Base-by-base conservation (phyloP, 2,888 invertebrate species). In the Scrobipalpa costella region DNA sequence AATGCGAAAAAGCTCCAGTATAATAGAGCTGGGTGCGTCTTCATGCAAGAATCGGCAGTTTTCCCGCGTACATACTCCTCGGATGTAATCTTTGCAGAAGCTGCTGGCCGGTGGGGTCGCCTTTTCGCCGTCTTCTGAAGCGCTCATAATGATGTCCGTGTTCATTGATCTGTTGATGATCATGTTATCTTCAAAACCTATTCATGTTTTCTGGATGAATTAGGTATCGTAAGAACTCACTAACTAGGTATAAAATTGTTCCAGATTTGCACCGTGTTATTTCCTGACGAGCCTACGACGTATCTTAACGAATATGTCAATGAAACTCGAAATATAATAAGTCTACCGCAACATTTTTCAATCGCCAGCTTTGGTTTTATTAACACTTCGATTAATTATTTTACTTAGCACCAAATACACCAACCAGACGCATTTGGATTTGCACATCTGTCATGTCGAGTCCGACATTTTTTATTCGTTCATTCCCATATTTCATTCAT, bases 11-110 rank as follows among this genome's bases (percentile, higher is more conserved):
- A 90, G 74, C 47, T 89, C 90, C 66, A 88, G 88, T 9, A 90
- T 71, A 63, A 69, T 80, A 7, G 73, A 65, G 69, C 80, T 84
- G 2, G 87, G 84, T 66, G 90, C 88, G 63, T 83, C 75, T 73
- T 89, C 86, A 66, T 92, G 92, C 64, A 87, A 79, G 66, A 76
- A 92, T 73, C 88, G 79, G 70, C 92, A 92, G 71, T 92, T 93
- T 65, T 95, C 95, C 66, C 93, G 81, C 40, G 79, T 73, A 70
- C 93, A 93, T 63, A 76, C 83, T 67, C 92, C 92, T 64, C 92
- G 85, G 67, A 93, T 85, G 68, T 78, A 92, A 79, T 93, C 92
- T 70, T 88, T 84, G 71, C 93, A 93, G 67, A 87, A 88, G 63
- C 73, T 81, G 63, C 71, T 79, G 3, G 77, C 76, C 13, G 72